Conservation (phyloP, 2,797 vertebrate genomes). For the Picus viridis region DNA sequence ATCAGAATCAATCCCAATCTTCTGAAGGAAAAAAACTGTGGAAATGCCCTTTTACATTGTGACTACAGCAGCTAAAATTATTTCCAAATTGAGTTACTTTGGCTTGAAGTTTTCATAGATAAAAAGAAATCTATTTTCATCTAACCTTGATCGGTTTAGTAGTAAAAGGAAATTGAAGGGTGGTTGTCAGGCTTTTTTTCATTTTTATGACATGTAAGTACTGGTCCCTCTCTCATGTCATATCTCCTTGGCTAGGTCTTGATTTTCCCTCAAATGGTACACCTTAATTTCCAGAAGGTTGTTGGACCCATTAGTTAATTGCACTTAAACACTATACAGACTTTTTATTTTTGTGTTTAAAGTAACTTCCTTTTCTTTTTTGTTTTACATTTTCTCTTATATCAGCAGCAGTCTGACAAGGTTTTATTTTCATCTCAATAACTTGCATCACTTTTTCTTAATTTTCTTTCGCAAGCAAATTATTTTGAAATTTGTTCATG, state of each 20-base stretch:
- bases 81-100: neutral
- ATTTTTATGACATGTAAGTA: neutral
- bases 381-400: neutral
- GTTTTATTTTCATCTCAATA: neutral
- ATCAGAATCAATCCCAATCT: neutral
- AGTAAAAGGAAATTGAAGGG: neutral
- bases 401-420: neutral
- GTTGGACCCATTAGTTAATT: neutral
- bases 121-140: neutral
- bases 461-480: neutral
- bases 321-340: neutral
- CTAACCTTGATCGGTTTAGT: neutral
- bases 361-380: neutral
- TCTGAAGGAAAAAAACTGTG: neutral
- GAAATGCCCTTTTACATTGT: neutral
- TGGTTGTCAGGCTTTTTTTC: fast-evolving
- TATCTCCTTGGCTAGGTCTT: neutral
- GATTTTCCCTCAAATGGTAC: neutral
- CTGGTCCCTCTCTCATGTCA: fast-evolving
- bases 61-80: neutral
- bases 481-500: neutral
- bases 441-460: fast-evolving
- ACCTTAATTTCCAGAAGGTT: neutral
- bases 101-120: neutral
- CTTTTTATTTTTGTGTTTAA: neutral